phyloP scores from a whole-genome alignment of 2,113 vertebrate species.

The Psephotus haematonotus region DNA sequence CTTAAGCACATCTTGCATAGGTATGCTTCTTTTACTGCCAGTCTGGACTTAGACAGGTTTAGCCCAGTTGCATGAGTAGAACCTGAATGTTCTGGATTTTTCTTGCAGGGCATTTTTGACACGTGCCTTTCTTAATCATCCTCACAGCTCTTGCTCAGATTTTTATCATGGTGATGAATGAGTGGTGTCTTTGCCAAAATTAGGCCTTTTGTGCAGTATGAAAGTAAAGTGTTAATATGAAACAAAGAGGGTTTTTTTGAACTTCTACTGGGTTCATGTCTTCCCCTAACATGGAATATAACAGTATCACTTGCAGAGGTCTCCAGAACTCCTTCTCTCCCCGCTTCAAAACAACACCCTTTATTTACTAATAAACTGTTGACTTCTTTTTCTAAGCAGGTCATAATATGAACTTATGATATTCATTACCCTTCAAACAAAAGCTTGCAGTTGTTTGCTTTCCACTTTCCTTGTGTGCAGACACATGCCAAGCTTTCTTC shows the following conservation, averaged over 20 bases:
- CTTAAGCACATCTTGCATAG: background rate
- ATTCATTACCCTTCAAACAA: background rate
- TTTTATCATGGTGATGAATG: background rate
- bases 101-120: background rate
- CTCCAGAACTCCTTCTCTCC: background rate
- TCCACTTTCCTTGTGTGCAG: background rate
- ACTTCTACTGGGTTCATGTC: background rate
- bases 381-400: background rate
- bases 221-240: background rate
- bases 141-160: background rate
- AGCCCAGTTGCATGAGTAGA: background rate
- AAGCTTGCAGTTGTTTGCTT: background rate
- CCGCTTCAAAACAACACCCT: background rate
- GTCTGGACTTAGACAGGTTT: background rate
- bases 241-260: background rate
- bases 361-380: background rate
- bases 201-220: background rate
- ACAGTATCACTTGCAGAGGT: background rate
- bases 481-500: background rate
- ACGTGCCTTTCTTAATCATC: background rate
- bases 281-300: background rate
- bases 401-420: background rate
- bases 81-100: background rate
- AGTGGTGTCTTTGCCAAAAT: background rate
- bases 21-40: too few relatives aligned